A percentile compares a stretch with the other conserved stretches of the same genome.
Evolutionary conservation across 2,113 vertebrate species (phyloP).

Genomic region (Cavia porcellus): DNA sequence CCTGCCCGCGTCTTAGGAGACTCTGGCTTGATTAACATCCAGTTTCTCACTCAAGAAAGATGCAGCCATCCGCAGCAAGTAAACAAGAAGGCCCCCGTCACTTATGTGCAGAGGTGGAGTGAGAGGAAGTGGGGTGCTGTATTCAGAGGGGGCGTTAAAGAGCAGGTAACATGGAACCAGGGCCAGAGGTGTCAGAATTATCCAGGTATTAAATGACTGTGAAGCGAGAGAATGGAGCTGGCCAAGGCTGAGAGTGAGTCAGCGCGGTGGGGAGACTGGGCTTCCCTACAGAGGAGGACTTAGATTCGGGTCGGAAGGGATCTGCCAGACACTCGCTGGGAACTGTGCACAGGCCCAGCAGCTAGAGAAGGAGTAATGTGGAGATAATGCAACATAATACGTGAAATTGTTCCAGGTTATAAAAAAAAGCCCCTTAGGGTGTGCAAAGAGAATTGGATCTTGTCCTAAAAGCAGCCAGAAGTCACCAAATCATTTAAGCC

Average conservation of each 20-base stretch:
- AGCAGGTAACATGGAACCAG: neutral
- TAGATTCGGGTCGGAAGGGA: neutral
- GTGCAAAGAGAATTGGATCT: neutral
- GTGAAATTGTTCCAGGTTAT: neutral
- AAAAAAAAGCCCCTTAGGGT: neutral
- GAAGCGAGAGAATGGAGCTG: neutral
- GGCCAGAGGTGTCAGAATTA: neutral
- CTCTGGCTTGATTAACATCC: neutral
- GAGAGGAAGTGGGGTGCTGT: neutral
- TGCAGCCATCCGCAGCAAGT: neutral
- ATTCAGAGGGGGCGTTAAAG: neutral
- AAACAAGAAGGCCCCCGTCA: neutral
- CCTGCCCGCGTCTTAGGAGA: neutral
- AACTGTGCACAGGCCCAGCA: neutral
- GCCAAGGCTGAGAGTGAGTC: neutral
- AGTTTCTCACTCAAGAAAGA: slow-evolving; percentile 4
- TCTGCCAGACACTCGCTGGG: neutral
- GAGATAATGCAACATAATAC: neutral
- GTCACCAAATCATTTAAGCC: slow-evolving; percentile 23
- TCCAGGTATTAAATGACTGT: neutral
- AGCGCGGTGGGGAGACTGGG: neutral
- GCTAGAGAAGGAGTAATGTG: neutral
- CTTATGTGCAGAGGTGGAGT: neutral
- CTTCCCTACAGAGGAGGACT: neutral
- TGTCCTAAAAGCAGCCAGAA: slow-evolving; percentile 32